Conservation (phyloP, 2,888 invertebrate genomes). For the Leucophenga montana region DNA sequence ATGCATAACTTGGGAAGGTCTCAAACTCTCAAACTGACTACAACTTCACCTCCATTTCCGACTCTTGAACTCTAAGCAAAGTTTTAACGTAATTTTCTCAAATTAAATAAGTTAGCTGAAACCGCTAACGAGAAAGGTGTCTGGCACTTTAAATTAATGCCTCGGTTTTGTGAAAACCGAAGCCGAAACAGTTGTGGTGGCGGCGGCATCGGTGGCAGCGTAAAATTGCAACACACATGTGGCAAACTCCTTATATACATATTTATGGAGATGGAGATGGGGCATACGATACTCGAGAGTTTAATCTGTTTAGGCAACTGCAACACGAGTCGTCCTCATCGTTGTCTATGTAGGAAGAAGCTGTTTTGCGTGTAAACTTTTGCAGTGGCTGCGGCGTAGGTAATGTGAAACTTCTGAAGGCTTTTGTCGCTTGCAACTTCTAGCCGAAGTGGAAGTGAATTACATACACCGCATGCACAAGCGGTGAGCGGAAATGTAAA, state of each 20-base stretch:
- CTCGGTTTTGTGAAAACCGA: conserved; percentile 56
- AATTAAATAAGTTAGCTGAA: conserved; percentile 62
- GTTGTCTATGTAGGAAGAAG: no score
- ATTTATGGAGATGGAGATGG: background rate
- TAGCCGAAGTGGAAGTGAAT: no score
- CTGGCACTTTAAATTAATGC: conserved; percentile 66
- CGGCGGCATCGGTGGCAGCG: conserved; percentile 17
- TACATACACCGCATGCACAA: no score
- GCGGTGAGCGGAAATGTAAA: no score
- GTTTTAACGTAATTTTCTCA: conserved; percentile 35
- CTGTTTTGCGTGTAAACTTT: no score
- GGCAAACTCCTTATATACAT: background rate
- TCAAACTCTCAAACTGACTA: background rate
- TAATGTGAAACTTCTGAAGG: no score
- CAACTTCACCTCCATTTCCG: no score
- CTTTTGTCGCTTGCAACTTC: no score
- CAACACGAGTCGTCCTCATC: background rate
- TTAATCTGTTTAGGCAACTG: conserved; percentile 24
- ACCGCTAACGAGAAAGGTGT: conserved; percentile 66
- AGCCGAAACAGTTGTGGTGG: conserved; percentile 32
- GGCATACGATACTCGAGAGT: background rate
- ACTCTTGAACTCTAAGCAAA: background rate
- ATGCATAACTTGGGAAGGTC: no score
- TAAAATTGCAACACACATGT: conserved; percentile 17
- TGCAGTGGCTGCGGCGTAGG: no score